Conservation (phyloP, 2,888 invertebrate species). For the Cenopis cana region DNA sequence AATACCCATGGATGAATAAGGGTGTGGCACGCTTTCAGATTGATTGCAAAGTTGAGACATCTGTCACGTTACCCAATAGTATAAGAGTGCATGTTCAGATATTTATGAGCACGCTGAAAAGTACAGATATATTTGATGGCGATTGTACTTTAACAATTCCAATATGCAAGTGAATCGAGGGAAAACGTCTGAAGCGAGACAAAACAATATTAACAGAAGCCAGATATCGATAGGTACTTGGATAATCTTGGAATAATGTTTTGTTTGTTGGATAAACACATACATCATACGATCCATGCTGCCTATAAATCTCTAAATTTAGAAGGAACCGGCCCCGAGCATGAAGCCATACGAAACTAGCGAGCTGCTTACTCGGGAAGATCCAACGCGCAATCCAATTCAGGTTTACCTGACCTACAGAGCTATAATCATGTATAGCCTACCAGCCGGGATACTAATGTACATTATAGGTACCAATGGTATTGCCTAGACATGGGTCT, state of each 20-base stretch:
- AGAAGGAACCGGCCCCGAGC: slow-evolving; percentile 61
- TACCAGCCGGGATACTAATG: slow-evolving; percentile 13
- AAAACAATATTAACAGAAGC: not conserved
- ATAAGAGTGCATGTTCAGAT: no score
- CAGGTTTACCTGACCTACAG: slow-evolving; percentile 31
- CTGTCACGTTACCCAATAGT: not conserved
- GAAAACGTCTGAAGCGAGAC: not conserved
- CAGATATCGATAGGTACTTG: slow-evolving; percentile 16
- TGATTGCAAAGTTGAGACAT: slow-evolving; percentile 15
- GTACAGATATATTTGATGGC: not conserved
- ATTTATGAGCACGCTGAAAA: no score
- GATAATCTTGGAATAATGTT: slow-evolving; percentile 16
- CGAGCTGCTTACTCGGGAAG: slow-evolving; percentile 47
- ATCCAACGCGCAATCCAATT: slow-evolving; percentile 44
- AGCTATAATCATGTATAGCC: not conserved
- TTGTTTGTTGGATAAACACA: slow-evolving; percentile 49
- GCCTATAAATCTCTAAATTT: slow-evolving; percentile 44
- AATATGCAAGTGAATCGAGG: not conserved
- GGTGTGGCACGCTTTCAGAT: slow-evolving; percentile 13
- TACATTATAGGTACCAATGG: not conserved
- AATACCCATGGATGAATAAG: not conserved
- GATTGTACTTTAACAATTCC: no score
- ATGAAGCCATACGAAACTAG: slow-evolving; percentile 67
- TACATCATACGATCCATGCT: slow-evolving; percentile 50
- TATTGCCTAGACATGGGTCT: not conserved